phyloP scores from a whole-genome alignment of 2,113 vertebrate species.

The Acinonyx jubatus region DNA sequence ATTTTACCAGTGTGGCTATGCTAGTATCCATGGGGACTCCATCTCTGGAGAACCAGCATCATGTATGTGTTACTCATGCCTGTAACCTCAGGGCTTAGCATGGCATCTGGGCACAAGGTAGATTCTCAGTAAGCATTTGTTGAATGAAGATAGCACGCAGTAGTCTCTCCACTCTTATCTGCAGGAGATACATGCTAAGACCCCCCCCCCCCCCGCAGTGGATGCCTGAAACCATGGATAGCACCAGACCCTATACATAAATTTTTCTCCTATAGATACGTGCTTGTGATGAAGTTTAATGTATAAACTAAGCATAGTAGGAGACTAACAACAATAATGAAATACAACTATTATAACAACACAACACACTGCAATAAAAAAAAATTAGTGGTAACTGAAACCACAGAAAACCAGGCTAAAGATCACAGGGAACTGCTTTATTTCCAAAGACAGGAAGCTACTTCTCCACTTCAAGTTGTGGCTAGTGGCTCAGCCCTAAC shows the following conservation, averaged over 20 bases:
- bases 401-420: neutral
- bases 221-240: neutral
- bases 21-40: neutral
- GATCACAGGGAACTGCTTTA: no score
- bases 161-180: neutral
- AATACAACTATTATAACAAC: neutral
- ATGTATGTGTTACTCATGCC: neutral
- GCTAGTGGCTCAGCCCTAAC: neutral
- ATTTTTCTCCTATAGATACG: neutral
- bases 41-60: neutral
- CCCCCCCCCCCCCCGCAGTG: no score
- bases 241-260: neutral
- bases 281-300: neutral
- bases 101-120: neutral
- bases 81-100: neutral
- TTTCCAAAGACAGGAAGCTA: neutral
- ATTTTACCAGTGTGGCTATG: neutral
- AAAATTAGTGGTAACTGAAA: neutral
- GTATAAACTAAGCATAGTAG: neutral
- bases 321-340: neutral
- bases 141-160: neutral
- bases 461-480: neutral
- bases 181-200: neutral
- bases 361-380: neutral
- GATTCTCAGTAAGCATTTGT: neutral